Evolutionary conservation across 30 jellyfish, hydroid and myxozoan species (phyloP).

Genomic region (Aurelia aurita complex sp. Pacific): DNA sequence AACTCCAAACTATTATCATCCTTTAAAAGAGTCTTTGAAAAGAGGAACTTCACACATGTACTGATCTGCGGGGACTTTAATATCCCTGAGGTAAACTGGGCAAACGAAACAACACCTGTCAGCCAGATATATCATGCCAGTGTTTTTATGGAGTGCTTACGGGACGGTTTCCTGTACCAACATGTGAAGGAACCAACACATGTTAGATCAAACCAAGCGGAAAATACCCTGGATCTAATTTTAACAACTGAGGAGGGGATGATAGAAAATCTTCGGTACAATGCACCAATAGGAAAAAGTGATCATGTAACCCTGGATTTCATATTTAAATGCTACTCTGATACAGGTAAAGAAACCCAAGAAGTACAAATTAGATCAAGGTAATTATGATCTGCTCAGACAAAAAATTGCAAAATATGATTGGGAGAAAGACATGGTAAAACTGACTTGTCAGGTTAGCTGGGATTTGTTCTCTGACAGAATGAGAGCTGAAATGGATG

Average conservation of each 20-base stretch:
- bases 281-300: constrained; percentile 50
- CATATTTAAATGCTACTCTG: constrained; percentile 32
- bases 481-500: constrained; percentile 44
- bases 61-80: constrained; percentile 48
- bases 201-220: constrained; percentile 24
- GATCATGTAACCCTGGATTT: constrained; percentile 41
- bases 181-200: constrained; percentile 57
- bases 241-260: constrained; percentile 51
- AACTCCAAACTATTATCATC: constrained; percentile 31
- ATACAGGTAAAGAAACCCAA: constrained; percentile 17
- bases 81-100: constrained; percentile 44
- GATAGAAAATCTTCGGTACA: constrained; percentile 28
- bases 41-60: constrained; percentile 25
- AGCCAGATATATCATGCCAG: constrained; percentile 43
- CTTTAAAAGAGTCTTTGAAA: constrained; percentile 24
- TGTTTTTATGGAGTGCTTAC: constrained; percentile 51
- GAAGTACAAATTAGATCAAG: constrained; percentile 39
- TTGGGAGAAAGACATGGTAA: constrained; percentile 35
- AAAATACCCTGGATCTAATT: constrained; percentile 37
- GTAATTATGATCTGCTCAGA: constrained; percentile 44
- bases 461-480: constrained; percentile 50
- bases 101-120: constrained; percentile 36
- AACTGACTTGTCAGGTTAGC: constrained; percentile 27
- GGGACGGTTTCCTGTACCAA: constrained; percentile 46
- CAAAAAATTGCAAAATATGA: constrained; percentile 24